Evolutionary conservation across 2,797 vertebrate genomes (phyloP).

Genomic region (Sternarchorhynchus goeldii): DNA sequence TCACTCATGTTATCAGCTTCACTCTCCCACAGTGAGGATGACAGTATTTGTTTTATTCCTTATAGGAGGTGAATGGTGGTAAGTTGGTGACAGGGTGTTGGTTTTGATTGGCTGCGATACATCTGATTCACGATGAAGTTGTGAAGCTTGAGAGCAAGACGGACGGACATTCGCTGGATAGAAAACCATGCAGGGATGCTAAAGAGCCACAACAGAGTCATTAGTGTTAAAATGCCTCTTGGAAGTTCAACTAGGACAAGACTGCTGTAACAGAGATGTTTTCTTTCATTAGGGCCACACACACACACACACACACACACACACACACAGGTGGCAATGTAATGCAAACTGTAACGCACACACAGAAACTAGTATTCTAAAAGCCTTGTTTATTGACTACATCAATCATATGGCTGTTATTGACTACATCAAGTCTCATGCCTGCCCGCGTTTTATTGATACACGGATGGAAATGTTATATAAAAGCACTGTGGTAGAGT

Average conservation of each 20-base stretch:
- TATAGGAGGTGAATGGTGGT: background rate
- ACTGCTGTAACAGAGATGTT: too few relatives aligned
- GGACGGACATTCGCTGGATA: background rate
- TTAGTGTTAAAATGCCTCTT: background rate
- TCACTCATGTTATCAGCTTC: constrained; percentile 5
- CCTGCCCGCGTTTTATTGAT: too few relatives aligned
- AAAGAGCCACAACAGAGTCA: background rate
- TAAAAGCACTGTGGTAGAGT: too few relatives aligned
- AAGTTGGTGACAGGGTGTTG: background rate
- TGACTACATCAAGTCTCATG: too few relatives aligned
- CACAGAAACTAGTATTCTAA: too few relatives aligned
- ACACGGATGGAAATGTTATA: too few relatives aligned
- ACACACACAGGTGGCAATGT: too few relatives aligned
- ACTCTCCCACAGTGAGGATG: background rate
- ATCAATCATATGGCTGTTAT: too few relatives aligned
- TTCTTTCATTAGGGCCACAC: background rate
- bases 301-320: too few relatives aligned
- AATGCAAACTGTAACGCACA: too few relatives aligned
- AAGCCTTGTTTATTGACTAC: too few relatives aligned
- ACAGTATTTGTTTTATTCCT: constrained; percentile 42
- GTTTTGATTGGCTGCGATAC: background rate
- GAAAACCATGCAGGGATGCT: background rate
- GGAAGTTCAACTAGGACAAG: background rate
- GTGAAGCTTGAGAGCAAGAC: background rate
- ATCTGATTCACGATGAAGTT: constrained; percentile 16